These are phyloP conservation scores for Patella caerulea DNA, from an alignment of 2,888 invertebrate species.

Conservation along the genomic window DNA sequence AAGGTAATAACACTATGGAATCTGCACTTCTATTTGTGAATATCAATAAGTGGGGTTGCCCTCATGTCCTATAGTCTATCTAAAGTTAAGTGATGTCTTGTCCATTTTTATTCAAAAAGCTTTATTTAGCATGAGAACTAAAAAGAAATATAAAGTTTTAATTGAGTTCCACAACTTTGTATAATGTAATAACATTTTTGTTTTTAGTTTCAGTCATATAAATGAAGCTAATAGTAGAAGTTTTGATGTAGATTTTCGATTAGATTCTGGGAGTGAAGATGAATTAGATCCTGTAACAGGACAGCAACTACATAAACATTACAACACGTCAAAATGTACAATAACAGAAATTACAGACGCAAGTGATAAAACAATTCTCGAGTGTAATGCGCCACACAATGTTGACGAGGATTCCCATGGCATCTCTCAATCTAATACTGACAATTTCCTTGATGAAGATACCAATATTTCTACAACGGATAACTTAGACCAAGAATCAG, in stretches of 20 bases:
- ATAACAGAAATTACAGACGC: background rate
- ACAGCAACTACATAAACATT: background rate
- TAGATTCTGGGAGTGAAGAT: constrained; percentile 5
- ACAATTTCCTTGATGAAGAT: background rate
- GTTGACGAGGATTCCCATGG: background rate
- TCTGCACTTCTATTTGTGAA: too few relatives aligned
- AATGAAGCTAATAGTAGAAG: background rate
- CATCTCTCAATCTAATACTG: background rate
- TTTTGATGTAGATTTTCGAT: background rate
- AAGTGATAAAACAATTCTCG: background rate
- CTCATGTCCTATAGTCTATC: too few relatives aligned
- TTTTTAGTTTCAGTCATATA: constrained; percentile 1
- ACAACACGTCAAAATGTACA: background rate
- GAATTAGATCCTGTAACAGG: background rate
- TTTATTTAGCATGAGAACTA: too few relatives aligned
- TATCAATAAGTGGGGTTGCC: too few relatives aligned
- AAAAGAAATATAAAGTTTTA: too few relatives aligned
- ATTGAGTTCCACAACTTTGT: too few relatives aligned
- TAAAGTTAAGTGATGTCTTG: too few relatives aligned
- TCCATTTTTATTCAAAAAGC: too few relatives aligned
- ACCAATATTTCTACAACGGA: background rate
- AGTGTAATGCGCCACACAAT: background rate
- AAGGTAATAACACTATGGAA: background rate
- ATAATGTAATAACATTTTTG: too few relatives aligned
- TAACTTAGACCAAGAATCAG: too few relatives aligned